These are phyloP conservation scores for Cercopithecus hamlyni DNA, from an alignment of 2,797 vertebrate genomes.

Conservation along the genomic window DNA sequence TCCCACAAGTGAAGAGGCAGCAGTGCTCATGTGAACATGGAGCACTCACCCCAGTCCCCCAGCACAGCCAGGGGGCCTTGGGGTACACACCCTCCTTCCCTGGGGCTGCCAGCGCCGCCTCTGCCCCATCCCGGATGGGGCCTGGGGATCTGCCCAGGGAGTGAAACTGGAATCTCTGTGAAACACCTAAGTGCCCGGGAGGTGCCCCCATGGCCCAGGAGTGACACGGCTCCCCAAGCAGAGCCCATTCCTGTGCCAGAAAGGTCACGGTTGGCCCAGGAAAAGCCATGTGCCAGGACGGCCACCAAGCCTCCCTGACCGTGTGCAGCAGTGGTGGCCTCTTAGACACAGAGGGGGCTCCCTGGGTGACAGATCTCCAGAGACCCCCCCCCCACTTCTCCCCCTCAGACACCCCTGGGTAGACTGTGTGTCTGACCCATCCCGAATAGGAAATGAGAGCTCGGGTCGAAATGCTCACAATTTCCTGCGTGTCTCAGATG, in stretches of 20 bases:
- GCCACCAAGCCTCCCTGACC: not conserved
- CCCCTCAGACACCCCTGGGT: not conserved
- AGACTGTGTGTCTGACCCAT: slow-evolving; percentile 65
- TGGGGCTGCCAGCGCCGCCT: not conserved
- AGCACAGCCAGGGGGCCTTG: not conserved
- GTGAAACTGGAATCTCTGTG: not conserved
- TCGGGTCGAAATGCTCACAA: slow-evolving; percentile 69
- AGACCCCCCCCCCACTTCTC: not conserved
- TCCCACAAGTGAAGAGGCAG: not conserved
- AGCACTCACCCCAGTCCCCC: not conserved
- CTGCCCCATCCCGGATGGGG: not conserved
- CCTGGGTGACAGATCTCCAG: not conserved
- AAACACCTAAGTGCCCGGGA: not conserved
- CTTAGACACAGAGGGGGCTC: not conserved
- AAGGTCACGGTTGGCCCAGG: not conserved
- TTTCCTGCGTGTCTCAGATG: slow-evolving; percentile 74
- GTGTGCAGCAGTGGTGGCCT: not conserved
- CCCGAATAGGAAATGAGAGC: slow-evolving; percentile 76
- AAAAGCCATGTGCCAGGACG: not conserved
- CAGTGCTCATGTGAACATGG: not conserved
- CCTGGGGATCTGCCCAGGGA: not conserved
- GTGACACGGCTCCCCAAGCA: not conserved
- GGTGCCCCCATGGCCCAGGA: not conserved
- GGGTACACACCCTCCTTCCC: no score
- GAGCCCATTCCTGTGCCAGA: not conserved